Evolutionary conservation across 2,797 vertebrate genomes (phyloP).

Genomic region (Bradypodion ventrale): DNA sequence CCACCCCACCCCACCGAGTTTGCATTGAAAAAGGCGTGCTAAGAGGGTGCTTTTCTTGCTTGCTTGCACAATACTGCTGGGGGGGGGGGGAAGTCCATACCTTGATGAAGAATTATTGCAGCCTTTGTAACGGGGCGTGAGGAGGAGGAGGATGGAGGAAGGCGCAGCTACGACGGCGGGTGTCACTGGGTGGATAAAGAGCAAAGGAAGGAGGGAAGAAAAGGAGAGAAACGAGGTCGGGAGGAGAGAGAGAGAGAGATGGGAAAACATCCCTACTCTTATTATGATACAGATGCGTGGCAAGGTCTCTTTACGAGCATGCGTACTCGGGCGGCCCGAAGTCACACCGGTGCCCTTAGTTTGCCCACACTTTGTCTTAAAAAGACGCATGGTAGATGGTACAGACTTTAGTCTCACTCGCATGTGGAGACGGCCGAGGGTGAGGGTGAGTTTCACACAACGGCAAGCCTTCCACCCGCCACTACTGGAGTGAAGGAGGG

Average conservation of each 20-base stretch:
- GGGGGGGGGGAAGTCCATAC: slow-evolving; percentile 3
- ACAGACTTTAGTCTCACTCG: too few relatives aligned
- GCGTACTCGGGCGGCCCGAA: not conserved
- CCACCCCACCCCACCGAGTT: too few relatives aligned
- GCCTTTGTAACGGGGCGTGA: too few relatives aligned
- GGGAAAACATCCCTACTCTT: not conserved
- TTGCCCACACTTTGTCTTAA: slow-evolving; percentile 4
- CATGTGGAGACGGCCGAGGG: too few relatives aligned
- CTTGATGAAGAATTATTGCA: not conserved
- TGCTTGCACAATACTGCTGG: not conserved
- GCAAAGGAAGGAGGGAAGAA: not conserved
- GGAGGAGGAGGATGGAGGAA: too few relatives aligned
- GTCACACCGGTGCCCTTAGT: not conserved
- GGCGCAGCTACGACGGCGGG: not conserved
- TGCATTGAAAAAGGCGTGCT: too few relatives aligned
- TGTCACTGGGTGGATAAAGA: not conserved
- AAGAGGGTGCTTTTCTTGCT: not conserved
- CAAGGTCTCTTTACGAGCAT: not conserved
- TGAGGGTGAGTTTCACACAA: too few relatives aligned
- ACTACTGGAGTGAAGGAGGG: too few relatives aligned
- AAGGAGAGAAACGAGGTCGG: fast-evolving
- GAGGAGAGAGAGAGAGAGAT: fast-evolving
- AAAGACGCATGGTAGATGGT: too few relatives aligned
- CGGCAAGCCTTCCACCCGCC: too few relatives aligned
- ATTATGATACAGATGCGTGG: not conserved